Base-by-base conservation (phyloP, 2,888 invertebrate genomes). In the Myopa tessellatipennis region DNA sequence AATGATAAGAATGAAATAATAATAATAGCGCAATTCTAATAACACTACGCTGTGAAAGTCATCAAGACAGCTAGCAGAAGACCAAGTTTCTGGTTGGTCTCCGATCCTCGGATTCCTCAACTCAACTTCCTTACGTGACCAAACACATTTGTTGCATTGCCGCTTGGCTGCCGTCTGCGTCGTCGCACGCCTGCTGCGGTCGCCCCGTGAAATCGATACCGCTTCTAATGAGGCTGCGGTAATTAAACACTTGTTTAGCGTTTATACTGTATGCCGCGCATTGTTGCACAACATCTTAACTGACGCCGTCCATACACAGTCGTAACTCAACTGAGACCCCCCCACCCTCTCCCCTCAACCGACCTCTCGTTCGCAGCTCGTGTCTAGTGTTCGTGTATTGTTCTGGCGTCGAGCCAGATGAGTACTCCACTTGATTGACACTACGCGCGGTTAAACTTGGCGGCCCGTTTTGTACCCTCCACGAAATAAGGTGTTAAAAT, bases 181-280 rank as follows among this genome's bases (percentile, higher is more conserved):
- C 45, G n/a, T 60, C 26, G 8, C 38, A n/a, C 8, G 45, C 50
- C 45, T 12, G n/a, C 50, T 45, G 7, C 50, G 10, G 18, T 69
- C 69, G 8, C 55, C 14, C 26, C 40, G 7, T 50, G 73, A 63
- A 73, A 73, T 73, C 73, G 73, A 73, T 73, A 63, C 40, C 61
- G 61, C 45, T 73, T 73, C 50, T 63, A 73, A 63, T 73, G 73
- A 63, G 72, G 74, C 67, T 52, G 74, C 38, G 74, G 74, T 70
- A 76, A 76, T 76, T 69, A 76, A 76, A 76, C 70, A 76, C 76
- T 76, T 76, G 76, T 76, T 60, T 61, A 70, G 70, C 70, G 50
- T 70, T 70, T 69, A 69, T 61, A 26, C 26, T 26, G 26, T 26
- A 34, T 61, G 60, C 50, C 76, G 70, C 55, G 38, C 67, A 36